Evolutionary conservation across 2,888 invertebrate genomes (phyloP), one percentile per base, ranked within the genome.

Genomic region (Harmothoe impar): DNA sequence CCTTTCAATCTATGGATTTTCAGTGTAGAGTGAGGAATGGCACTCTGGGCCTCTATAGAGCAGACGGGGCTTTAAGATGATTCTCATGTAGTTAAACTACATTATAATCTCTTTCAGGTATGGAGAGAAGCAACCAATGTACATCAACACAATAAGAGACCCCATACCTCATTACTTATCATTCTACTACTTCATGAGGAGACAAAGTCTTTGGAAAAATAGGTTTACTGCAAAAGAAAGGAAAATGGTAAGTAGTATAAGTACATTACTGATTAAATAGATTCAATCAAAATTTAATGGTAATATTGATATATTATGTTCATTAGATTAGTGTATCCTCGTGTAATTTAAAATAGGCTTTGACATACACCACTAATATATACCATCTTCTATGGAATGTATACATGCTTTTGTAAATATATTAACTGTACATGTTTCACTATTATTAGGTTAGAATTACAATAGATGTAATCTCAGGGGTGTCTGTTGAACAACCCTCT

Each of bases 131-230:
- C 54, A 86, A 54, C 86, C 86, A 20, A 86, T 86, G 86, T 86
- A 86, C 31, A 86, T 86, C 15, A 86, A 86, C 31, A 86, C 86
- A 7, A 33, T 86, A 1, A 23, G 86, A 7, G 54, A 86, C 1
- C 86, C 86, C 1, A 54, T 86, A 0, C 15, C 86, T 3, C 86
- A 86, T 52, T 86, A n/a, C 52, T 25, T 86, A 12, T 86, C 86
- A n/a, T 86, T 86, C 29, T 86, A 54, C 86, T 86, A 86, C 33
- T 86, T 54, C 31, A 86, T 86, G 86, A 23, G 86, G 29, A 52
- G 29, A 29, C 51, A 52, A 54, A 86, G 86, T 86, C 0, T 1
- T 52, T 86, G 86, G 86, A 86, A 86, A 29, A 51, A 54, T 15
- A 52, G 86, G 7, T 86, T n/a, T 29, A 52, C 86, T 12, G 25